Base-by-base conservation (phyloP, 1,140 invertebrate genomes). In the Lanistes nyassanus region DNA sequence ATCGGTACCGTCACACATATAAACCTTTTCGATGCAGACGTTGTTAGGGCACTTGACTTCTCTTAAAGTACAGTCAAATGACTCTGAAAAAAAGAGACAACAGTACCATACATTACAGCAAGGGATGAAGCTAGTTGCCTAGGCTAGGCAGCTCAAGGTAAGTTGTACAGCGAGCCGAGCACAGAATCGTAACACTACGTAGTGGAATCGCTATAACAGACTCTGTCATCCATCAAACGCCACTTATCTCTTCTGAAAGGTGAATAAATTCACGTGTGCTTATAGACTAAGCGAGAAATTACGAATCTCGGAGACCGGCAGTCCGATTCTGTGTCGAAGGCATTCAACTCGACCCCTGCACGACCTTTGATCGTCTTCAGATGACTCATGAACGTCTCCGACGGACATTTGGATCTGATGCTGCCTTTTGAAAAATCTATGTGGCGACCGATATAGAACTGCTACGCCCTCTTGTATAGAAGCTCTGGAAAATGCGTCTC, bases 31-130 rank as follows among this genome's bases (percentile, higher is more conserved):
- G 29, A 83, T 77, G 75, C 82, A 83, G 23, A 76, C 62, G 71
- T 79, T 78, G 78, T 94, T 95, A 80, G 93, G 95, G 89, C 68
- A 70, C 31, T 70, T 70, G 6, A 70, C 36, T 51, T 70, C 68
- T 9, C 51, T 51, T 5, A 58, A 37, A 3, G 26, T 7, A 51
- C 68, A 70, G 29, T 55, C 53, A 11, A 16, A 4, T 6, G 51
- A 19, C 4, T 56, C 68, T 70, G 68, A 9, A 26, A 60, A 26
- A 9, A 60, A 31, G n/a, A 55, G 11, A 55, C 11, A 16, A 55
- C 13, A 13, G 51, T 55, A 55, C 51, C 11, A 16, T 55, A 55
- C 23, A 13, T 55, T n/a, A 55, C 13, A 55, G n/a, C 51, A 55
- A 16, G 51, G 51, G 11, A 55, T 55, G 51, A 55, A 13, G 51